Conservation (phyloP, 2,113 vertebrate genomes). For the Calidris pygmaea region DNA sequence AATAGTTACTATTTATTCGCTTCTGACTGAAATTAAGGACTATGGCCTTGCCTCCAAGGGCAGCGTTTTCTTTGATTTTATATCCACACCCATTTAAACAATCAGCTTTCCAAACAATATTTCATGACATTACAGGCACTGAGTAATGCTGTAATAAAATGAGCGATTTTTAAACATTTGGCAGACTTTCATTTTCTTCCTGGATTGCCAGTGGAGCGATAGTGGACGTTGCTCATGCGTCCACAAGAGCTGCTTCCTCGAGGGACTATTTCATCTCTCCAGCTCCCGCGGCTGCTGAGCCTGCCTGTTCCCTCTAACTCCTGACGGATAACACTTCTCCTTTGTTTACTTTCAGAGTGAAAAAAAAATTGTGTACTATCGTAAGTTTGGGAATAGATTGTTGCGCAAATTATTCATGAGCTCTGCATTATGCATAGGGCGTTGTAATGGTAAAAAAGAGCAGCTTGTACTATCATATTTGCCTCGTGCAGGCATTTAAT, state of each 20-base stretch:
- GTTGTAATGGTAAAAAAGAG: not conserved
- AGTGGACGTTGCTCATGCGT: not conserved
- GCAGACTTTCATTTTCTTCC: not conserved
- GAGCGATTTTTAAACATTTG: not conserved
- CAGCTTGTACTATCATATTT: not conserved
- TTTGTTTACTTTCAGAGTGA: constrained; percentile 6
- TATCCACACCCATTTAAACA: not conserved
- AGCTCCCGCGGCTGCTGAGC: not conserved
- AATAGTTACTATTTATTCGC: not conserved
- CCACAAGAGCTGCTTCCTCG: not conserved
- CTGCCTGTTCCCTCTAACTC: not conserved
- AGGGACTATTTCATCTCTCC: not conserved
- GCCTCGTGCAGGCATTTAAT: not conserved
- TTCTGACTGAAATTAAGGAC: not conserved
- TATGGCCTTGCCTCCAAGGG: not conserved
- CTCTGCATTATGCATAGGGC: not conserved
- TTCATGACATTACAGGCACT: not conserved
- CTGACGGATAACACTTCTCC: not conserved
- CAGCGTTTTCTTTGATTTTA: constrained; percentile 31
- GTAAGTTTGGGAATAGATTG: not conserved
- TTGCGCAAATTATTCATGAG: not conserved
- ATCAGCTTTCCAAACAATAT: not conserved
- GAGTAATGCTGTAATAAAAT: constrained; percentile 2
- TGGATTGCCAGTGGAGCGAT: not conserved
- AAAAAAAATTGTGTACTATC: not conserved